Evolutionary conservation across 2,888 invertebrate species (phyloP), one percentile per base, ranked within the genome.

Genomic region (Amiota minor): DNA sequence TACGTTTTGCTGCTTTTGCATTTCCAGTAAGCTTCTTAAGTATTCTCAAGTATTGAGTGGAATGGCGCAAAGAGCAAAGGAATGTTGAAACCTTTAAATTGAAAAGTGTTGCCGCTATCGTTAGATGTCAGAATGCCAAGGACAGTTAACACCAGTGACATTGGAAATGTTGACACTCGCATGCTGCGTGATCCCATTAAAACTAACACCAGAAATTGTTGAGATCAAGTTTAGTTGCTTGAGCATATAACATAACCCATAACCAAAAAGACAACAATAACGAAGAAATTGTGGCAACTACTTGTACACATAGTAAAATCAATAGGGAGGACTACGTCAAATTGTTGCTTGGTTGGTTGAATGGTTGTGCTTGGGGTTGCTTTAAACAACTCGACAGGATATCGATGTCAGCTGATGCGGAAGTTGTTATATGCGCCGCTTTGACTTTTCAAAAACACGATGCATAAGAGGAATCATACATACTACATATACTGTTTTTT

Each of bases 11-110:
- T 45, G 35, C 6, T 9, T 35, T 16, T 47, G 50, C 50, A 23
- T 53, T 23, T n/a, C 67, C 6, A 23, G 49, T 68, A 68, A 68
- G 67, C 67, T 53, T 49, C 67, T 68, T 68, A 68, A 53, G 50
- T 68, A 50, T 68, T 53, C 53, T 68, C 50, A 68, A 50, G 23
- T 23, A 68, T 49, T 53, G 23, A 16, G 6, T 35, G 35, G 6
- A 35, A 6, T 35, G 6, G 35, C 35, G 35, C 35, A 35, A 35
- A 35, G 6, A 6, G 35, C 35, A 35, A 35, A 35, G 35, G 18
- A 20, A 59, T 59, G 59, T 59, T 20, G 20, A 59, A 16, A 20
- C 20, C 20, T 20, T 18, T 4, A 62, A 62, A 45, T 62, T 62
- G 62, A 35, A 45, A 62, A 62, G 62, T 59, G 59, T 59, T 59